Evolutionary conservation across 2,113 vertebrate genomes (phyloP), one percentile per base, ranked within the genome.

Genomic region (Rutilus rutilus): DNA sequence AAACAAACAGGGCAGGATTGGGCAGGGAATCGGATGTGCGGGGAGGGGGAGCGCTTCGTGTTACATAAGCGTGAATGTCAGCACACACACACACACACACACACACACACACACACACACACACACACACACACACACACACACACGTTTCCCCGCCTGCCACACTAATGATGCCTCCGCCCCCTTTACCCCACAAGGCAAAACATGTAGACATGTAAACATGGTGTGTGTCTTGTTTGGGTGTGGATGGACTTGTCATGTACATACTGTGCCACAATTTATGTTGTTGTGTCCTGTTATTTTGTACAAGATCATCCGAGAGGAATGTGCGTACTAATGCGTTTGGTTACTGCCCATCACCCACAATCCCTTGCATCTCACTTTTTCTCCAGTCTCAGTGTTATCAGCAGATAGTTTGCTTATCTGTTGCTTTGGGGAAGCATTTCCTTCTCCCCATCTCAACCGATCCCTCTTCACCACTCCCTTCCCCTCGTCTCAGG

Each of bases 1-100:
- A 92, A 92, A 94, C 92, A 94, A 94, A 94, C 92, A 92, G 82
- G 65, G 89, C 89, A 87, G 89, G 87, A 92, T 89, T 82, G 84
- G 88, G 78, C 74, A 25, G 15, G 83, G 87, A 80, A 88, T 75
- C 77, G 64, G 90, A 90, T 89, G 82, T 88, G 81, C 59, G 45
- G 52, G 21, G 59, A 27, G 82, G 36, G 64, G 84, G 81, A 47
- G n/a, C 59, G 30, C 25, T 54, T 74, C 27, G 76, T 33, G 80
- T 94, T 95, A 92, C 83, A 36, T 93, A 94, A 94, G 91, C 89
- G 62, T 90, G 88, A 90, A 85, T 88, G 60, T 88, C 42, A 54
- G 36, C 25, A 42, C 67, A 47, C 65, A 33, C 76, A 42, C 76
- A 42, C 65, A 57, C 65, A 33, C 76, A 42, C 76, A 42, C 64